phyloP scores from a whole-genome alignment of 2,888 invertebrate genomes.

The Volucella zonaria region DNA sequence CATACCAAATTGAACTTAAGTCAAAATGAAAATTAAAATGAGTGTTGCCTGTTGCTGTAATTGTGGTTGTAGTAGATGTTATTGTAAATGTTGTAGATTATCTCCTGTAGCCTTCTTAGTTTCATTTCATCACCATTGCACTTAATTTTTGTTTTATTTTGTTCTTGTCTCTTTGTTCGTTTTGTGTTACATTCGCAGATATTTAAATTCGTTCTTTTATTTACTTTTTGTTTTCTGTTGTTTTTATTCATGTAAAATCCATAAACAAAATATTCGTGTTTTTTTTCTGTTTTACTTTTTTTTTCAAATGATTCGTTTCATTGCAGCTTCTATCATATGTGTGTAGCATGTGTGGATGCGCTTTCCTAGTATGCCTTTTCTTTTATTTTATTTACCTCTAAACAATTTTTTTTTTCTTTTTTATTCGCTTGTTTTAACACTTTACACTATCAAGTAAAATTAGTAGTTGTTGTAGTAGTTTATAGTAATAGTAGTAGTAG shows the following conservation, averaged over 20 bases:
- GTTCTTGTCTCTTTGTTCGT: neutral
- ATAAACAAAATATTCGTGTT: constrained; percentile 33
- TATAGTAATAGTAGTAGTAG: constrained; percentile 65
- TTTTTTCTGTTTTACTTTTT: constrained; percentile 1
- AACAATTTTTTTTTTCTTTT: neutral
- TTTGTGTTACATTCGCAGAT: constrained; percentile 41
- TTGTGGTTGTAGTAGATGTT: constrained; percentile 45
- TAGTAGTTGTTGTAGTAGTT: constrained; percentile 58
- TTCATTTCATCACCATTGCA: constrained; percentile 70
- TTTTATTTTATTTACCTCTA: neutral
- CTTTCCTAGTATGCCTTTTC: constrained; percentile 36
- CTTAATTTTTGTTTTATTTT: constrained; percentile 37
- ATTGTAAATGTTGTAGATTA: constrained; percentile 45
- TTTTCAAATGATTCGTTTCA: neutral
- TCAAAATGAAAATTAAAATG: constrained; percentile 70
- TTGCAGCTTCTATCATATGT: constrained; percentile 40
- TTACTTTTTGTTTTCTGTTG: neutral
- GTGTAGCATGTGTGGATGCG: constrained; percentile 69
- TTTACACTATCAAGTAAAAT: constrained; percentile 63
- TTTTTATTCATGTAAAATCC: constrained; percentile 40
- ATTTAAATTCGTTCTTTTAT: constrained; percentile 40
- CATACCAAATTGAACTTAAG: constrained; percentile 69
- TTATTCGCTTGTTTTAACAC: constrained; percentile 39
- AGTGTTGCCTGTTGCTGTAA: constrained; percentile 52
- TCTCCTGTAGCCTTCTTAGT: constrained; percentile 66